Conservation (phyloP, 1,140 invertebrate species). For the Lasioglossum baleicum region DNA sequence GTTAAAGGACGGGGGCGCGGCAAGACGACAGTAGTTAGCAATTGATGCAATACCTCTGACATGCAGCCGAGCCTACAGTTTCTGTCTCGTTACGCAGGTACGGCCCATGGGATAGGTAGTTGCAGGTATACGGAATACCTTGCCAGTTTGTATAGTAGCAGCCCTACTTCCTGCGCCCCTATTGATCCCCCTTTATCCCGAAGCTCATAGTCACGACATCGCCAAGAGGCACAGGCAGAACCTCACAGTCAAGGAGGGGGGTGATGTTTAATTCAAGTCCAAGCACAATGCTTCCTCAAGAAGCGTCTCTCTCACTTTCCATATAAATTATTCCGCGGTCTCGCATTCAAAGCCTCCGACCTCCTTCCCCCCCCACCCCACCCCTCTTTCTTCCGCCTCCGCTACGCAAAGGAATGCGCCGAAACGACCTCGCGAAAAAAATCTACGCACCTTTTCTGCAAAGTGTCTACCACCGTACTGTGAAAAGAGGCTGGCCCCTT, state of each 20-base stretch:
- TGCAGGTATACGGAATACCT: constrained; percentile 55
- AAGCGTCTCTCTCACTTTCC: constrained; percentile 57
- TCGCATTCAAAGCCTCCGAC: constrained; percentile 51
- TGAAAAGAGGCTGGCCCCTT: constrained; percentile 39
- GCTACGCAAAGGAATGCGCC: constrained; percentile 46
- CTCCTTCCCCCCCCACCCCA: not conserved
- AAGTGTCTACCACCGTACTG: constrained; percentile 37
- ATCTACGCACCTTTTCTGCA: constrained; percentile 55
- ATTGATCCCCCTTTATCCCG: constrained; percentile 62
- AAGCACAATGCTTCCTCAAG: constrained; percentile 66
- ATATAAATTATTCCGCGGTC: constrained; percentile 65
- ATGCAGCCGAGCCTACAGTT: constrained; percentile 22
- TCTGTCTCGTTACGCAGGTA: constrained; percentile 54
- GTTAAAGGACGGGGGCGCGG: not conserved
- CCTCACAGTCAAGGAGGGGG: constrained; percentile 60
- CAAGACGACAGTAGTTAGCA: constrained; percentile 1
- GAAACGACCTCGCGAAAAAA: constrained; percentile 60
- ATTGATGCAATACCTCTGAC: constrained; percentile 32
- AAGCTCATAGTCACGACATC: constrained; percentile 66
- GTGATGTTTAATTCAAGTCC: constrained; percentile 68
- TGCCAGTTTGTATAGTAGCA: constrained; percentile 63
- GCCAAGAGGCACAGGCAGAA: constrained; percentile 62
- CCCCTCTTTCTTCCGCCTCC: not conserved
- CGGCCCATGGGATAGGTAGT: constrained; percentile 53
- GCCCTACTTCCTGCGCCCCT: constrained; percentile 59